phyloP scores from a whole-genome alignment of 2,113 vertebrate genomes.

The Baryphthengus martii region DNA sequence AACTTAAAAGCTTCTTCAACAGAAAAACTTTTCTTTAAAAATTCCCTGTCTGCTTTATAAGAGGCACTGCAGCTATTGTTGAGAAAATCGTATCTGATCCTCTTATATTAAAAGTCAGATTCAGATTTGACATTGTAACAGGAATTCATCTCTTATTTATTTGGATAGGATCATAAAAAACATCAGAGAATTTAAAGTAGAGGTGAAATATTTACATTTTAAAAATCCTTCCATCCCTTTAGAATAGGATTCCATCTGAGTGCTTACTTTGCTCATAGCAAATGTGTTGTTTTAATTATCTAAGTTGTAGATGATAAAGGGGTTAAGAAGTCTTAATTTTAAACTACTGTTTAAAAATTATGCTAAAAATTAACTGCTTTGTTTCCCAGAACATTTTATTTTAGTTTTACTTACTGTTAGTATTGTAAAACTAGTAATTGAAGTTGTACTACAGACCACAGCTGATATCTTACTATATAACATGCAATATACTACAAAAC shows the following conservation, averaged over 20 bases:
- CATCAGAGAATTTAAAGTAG: neutral
- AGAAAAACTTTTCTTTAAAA: neutral
- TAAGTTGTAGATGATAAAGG: neutral
- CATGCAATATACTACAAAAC: neutral
- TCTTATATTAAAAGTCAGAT: neutral
- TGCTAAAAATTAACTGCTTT: neutral
- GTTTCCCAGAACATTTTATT: neutral
- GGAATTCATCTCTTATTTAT: neutral
- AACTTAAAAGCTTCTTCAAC: neutral
- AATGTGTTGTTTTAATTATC: neutral
- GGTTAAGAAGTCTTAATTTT: neutral
- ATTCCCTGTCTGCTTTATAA: neutral
- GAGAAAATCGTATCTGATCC: neutral
- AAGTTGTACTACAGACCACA: neutral
- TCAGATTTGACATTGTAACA: neutral
- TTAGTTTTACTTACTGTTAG: neutral
- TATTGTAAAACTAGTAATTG: neutral
- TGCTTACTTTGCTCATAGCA: neutral
- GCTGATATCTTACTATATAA: neutral
- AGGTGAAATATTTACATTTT: neutral
- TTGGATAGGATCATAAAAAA: neutral
- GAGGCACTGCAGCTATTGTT: neutral
- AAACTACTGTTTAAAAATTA: neutral
- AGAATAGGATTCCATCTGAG: neutral
- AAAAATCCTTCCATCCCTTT: neutral